Percentiles rank a stretch among this genome's conserved stretches.
Conservation (phyloP, 1,140 invertebrate genomes). For the Listronotus oregonensis region DNA sequence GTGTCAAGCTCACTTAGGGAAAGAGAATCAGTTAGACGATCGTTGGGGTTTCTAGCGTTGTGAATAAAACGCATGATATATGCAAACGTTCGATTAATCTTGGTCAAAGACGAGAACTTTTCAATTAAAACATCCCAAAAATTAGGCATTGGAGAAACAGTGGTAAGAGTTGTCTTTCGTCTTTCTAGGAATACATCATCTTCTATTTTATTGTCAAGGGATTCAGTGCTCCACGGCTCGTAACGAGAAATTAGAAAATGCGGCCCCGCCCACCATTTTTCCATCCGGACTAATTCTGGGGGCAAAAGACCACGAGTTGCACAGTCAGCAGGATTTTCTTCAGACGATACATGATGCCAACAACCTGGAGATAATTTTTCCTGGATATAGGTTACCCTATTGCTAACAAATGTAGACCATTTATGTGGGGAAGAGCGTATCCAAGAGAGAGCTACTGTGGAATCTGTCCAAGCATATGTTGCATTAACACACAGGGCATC, state of each 20-base stretch:
- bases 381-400: conserved; percentile 30
- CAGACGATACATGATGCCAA: conserved; percentile 49
- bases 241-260: background rate
- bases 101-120: conserved; percentile 5
- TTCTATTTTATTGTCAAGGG: no score
- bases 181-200: no score
- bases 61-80: background rate
- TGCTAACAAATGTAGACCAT: conserved; percentile 33
- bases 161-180: no score
- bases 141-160: background rate
- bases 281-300: conserved; percentile 21
- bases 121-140: conserved; percentile 10
- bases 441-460: conserved; percentile 24
- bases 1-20: background rate
- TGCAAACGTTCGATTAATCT: conserved; percentile 14
- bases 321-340: conserved; percentile 51
- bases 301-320: conserved; percentile 44
- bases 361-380: conserved; percentile 14
- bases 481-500: background rate
- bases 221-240: background rate
- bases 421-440: conserved; percentile 30
- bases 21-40: background rate
- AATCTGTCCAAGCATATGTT: conserved; percentile 19
- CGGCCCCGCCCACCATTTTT: conserved; percentile 48
- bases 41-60: background rate